phyloP scores from a whole-genome alignment of 2,797 vertebrate genomes.

The Intellagama lesueurii region DNA sequence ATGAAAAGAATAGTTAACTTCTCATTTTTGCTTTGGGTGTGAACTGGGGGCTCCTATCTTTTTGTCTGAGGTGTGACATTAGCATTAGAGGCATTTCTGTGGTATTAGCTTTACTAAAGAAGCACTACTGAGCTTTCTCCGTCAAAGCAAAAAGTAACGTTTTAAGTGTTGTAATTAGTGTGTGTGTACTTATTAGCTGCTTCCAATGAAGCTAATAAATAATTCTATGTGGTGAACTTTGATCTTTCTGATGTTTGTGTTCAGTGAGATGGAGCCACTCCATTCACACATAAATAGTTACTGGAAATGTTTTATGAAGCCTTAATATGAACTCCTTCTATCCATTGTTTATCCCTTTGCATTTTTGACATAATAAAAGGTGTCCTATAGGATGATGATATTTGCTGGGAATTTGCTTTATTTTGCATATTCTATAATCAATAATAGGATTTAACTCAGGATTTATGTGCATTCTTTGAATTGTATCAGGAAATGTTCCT shows the following conservation, averaged over 20 bases:
- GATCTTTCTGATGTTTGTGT: too few relatives aligned
- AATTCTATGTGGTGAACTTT: too few relatives aligned
- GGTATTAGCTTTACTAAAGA: too few relatives aligned
- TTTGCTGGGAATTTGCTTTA: neutral
- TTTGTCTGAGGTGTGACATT: neutral
- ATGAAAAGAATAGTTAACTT: neutral
- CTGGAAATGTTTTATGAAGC: neutral
- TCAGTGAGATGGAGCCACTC: too few relatives aligned
- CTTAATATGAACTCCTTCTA: neutral
- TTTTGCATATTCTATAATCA: neutral
- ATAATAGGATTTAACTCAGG: neutral
- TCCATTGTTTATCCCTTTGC: neutral
- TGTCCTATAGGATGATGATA: neutral
- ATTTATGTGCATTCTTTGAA: neutral
- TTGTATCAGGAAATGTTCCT: neutral
- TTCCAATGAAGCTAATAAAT: too few relatives aligned
- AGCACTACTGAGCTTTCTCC: too few relatives aligned
- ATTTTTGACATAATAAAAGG: neutral
- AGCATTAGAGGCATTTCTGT: too few relatives aligned
- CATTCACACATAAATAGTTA: too few relatives aligned
- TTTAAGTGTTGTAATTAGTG: too few relatives aligned
- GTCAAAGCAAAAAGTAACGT: too few relatives aligned
- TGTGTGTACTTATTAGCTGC: too few relatives aligned
- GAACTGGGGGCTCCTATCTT: neutral
- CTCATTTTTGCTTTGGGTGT: neutral